Base-by-base conservation (phyloP, 1,140 invertebrate species). In the Dendrolimus kikuchii region DNA sequence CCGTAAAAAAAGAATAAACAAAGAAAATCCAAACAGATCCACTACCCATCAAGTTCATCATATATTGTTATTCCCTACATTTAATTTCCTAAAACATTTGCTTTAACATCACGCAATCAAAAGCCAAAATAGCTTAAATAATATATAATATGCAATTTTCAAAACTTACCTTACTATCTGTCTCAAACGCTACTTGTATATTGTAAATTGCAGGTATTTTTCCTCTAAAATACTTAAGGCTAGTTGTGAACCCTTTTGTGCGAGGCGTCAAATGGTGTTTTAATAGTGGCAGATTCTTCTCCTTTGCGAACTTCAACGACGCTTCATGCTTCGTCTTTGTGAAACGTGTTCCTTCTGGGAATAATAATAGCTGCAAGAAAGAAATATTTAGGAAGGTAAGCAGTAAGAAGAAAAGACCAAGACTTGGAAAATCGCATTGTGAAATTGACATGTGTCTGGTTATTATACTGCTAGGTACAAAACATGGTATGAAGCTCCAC, bases 261-360 rank as follows among this genome's bases (percentile, higher is more conserved):
- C 97, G 89, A n/a, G 98, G 98, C 40, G 95, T 92, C 39, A 99
- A 88, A 86, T 98, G 96, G 77, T 98, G 92, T 67, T 97, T 96
- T 38, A 98, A 88, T 64, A 92, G 80, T 4, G 95, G 93, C 61
- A 98, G 89, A 63, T 95, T 95, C 64, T 95, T 95, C 67, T 96
- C 92, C 68, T 91, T 89, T 0, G 96, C 96, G 79, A 98, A 97
- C 66, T 95, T 94, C 67, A 96, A 88, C 60, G 96, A 97, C 0
- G 93, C 93, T 81, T 93, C 91, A 70, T 97, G 94, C 77, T 99
- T 99, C 63, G 92, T 91, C 51, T 90, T 81, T 0, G 96, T 98
- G 64, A 97, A 98, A 39, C 98, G 89, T 2, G 98, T 99, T 5
- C 98, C 98, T 88, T 99, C 98, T 5, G 96, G 94, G 23, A 23